phyloP scores from a whole-genome alignment of 2,888 invertebrate genomes.

The Leucozona laternaria region DNA sequence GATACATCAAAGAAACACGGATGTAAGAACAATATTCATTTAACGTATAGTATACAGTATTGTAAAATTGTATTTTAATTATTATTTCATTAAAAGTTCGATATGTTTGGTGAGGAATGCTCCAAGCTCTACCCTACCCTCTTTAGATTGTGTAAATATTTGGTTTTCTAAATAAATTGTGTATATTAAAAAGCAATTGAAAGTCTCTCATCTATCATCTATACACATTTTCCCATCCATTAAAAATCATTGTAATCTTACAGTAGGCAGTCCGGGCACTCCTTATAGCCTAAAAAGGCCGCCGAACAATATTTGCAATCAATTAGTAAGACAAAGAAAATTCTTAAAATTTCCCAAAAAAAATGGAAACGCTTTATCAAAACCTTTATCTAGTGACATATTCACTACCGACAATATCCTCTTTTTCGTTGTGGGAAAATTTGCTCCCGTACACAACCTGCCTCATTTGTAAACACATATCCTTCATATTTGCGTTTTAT shows the following conservation, averaged over 20 bases:
- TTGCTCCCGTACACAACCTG: neutral
- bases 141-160: neutral
- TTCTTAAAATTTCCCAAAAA: conserved; percentile 25
- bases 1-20: too few species aligned
- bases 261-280: neutral
- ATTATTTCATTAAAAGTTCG: too few species aligned
- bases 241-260: neutral
- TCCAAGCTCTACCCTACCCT: neutral
- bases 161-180: neutral
- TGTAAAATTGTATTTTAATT: too few species aligned
- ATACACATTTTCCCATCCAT: neutral
- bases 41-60: too few species aligned
- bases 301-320: conserved; percentile 48
- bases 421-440: neutral
- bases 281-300: neutral
- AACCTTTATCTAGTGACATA: neutral
- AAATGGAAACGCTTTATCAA: neutral
- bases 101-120: neutral
- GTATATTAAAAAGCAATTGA: neutral
- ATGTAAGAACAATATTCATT: too few species aligned
- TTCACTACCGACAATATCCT: neutral
- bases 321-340: conserved; percentile 51
- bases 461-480: neutral
- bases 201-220: neutral
- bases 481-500: neutral